Base-by-base conservation (phyloP, 2,888 invertebrate genomes). In the Allygus modestus region DNA sequence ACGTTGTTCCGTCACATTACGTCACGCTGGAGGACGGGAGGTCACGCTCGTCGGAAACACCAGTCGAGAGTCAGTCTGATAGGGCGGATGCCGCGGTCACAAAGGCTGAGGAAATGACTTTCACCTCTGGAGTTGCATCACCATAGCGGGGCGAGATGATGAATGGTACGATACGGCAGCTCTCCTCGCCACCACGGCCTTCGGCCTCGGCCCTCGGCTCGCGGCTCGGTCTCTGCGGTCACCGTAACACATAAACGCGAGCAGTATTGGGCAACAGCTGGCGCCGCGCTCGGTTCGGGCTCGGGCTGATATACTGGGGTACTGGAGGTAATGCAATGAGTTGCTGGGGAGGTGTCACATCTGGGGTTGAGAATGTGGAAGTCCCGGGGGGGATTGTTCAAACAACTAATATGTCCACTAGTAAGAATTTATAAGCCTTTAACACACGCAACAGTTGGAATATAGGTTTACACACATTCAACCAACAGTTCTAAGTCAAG, bases 91-190 rank as follows among this genome's bases (percentile, higher is more conserved):
- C 77, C 23, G 77, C 73, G 43, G 43, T 77, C 41, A 41, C 71
- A 41, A 41, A 41, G 71, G 71, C 71, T 31, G 31, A 77, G 77
- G 77, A 77, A 77, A 77, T 77, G 51, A 77, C 77, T 77, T 77
- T 77, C 77, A 77, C 77, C 73, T 33, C 73, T 5, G 23, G 5
- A 28, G 51, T 77, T 77, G 77, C 51, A 28, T 77, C 51, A 75
- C 43, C 5, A n/a, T n/a, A n/a, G n/a, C n/a, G n/a, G n/a, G n/a
- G n/a, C n/a, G n/a, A 73, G 77, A 77, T 77, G 77, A 77, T 77
- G 77, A 77, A 77, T 77, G 77, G 26, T 75, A 28, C 77, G 12
- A 65, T 12, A 23, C 51, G 9, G 51, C 51, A 2, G 51, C 51
- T 11, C 2, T 17, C n/a, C n/a, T n/a, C n/a, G n/a, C n/a, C n/a